Percentiles rank a stretch among this genome's conserved stretches.
Conservation (phyloP, 2,113 vertebrate species). For the Eulemur macaco region DNA sequence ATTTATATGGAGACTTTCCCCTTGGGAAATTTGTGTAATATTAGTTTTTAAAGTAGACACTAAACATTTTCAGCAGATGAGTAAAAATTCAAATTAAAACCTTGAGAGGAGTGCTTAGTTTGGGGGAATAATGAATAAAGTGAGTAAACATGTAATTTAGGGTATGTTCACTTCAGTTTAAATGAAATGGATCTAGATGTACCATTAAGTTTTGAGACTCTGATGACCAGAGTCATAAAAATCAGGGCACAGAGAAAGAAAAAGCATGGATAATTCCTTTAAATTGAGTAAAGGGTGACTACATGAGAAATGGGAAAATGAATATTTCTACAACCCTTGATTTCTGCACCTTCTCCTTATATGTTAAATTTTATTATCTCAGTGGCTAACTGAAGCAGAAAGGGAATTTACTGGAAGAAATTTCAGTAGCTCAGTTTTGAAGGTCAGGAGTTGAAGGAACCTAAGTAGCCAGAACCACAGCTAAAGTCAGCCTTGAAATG, state of each 20-base stretch:
- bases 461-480: not conserved
- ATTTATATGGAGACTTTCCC: not conserved
- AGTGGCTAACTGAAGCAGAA: not conserved
- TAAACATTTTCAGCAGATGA: constrained; percentile 55
- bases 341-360: not conserved
- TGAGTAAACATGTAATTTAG: constrained; percentile 12
- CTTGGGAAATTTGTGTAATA: constrained; percentile 34
- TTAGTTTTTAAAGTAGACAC: constrained; percentile 45
- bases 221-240: constrained; percentile 4
- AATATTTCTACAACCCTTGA: not conserved
- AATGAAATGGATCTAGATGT: not conserved
- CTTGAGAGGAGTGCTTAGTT: constrained; percentile 20
- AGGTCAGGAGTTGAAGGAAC: not conserved
- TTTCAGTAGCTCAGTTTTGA: not conserved
- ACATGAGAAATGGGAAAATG: not conserved
- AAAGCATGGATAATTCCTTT: not conserved
- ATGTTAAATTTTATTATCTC: not conserved
- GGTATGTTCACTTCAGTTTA: not conserved
- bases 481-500: not conserved
- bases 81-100: constrained; percentile 38
- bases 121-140: constrained; percentile 51
- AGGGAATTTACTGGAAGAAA: not conserved
- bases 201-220: constrained; percentile 3
- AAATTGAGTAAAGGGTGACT: not conserved
- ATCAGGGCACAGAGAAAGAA: not conserved